Base-by-base conservation (phyloP, 2,888 invertebrate species). In the Erpobdella octoculata region DNA sequence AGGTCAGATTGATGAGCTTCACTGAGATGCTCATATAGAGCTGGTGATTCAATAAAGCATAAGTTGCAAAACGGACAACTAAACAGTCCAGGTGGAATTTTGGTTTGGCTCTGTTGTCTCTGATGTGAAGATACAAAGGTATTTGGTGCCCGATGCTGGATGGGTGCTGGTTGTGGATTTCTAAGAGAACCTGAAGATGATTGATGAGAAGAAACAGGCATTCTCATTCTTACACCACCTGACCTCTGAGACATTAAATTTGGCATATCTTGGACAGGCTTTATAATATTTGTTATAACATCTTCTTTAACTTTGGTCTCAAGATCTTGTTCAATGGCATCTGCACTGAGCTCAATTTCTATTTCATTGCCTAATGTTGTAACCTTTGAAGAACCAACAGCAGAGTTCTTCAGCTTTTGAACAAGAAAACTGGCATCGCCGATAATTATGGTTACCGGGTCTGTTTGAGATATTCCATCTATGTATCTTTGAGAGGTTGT, bases 371-470 rank as follows among this genome's bases (percentile, higher is more conserved):
- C 74, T 2, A 59, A 59, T 8, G 69, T 71, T 12, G 74, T 73
- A 46, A 75, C 73, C 66, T 75, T 75, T 2, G 72, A 71, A 21
- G 76, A 71, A 59, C 65, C 72, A 18, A 69, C 28, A n/a, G 75
- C 69, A 1, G 75, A 74, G 18, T 72, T 73, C 48, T 77, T 75
- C 18, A 77, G 69, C 65, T 74, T 75, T 65, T 77, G 72, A 8
- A 77, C 74, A 35, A 77, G 70, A 68, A 76, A 75, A 38, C 75
- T 76, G 2, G 77, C 77, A 33, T 77, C 77, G 18, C 77, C 77
- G 15, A 77, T 77, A 66, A 77, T 77, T 70, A 77, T 77, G 18
- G 77, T 77, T 2, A 77, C 77, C 9, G 77, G 77, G 38, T 77
- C 77, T 8, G 77, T 77, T 71, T 77, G 77, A 1, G 71, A 64